Evolutionary conservation across 2,888 invertebrate species (phyloP), one percentile per base, ranked within the genome.

Genomic region (Megaustenia siamemsis): DNA sequence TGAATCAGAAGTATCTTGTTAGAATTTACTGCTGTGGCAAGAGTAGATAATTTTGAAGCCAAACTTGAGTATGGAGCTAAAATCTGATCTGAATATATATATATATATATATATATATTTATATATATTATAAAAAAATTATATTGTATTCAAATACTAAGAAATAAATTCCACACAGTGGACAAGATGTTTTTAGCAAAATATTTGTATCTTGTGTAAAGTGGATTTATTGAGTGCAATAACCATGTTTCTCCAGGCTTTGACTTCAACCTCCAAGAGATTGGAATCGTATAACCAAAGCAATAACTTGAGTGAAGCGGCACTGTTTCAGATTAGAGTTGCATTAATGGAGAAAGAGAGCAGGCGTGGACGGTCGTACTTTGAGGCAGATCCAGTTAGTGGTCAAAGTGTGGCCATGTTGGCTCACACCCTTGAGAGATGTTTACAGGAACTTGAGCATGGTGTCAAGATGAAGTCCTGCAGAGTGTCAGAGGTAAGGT

Each of bases 381-480:
- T 91, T 84, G 92, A 93, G 40, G 85, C 89, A 4, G 92, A 92
- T 40, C 90, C 92, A 18, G 88, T 90, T 3, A 76, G 86, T 40
- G 87, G 87, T 38, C 93, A 93, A 88, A 90, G 84, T 71, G 85
- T 90, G 0, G 84, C 91, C 28, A 91, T 91, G 89, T 86, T 93
- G 63, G 90, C 91, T 1, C 91, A 92, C 75, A 91, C 91, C 0
- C 82, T 93, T 38, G 92, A 93, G 82, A 87, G 91, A 82, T 92
- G 91, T 86, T 85, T 92, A 40, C 89, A 90, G 82, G 93, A 93
- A 49, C 60, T 91, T 66, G 90, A 90, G 32, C 88, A 88, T 66
- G 92, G 92, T 21, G 35, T 89, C 1, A 90, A 90, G 43, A 76
- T 87, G 15, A 89, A 89, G 73, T 87, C 87, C 69, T 85, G 86